A percentile compares a stretch with the other conserved stretches of the same genome.
Evolutionary conservation across 1,140 invertebrate genomes (phyloP).

Genomic region (Danaus plexippus): DNA sequence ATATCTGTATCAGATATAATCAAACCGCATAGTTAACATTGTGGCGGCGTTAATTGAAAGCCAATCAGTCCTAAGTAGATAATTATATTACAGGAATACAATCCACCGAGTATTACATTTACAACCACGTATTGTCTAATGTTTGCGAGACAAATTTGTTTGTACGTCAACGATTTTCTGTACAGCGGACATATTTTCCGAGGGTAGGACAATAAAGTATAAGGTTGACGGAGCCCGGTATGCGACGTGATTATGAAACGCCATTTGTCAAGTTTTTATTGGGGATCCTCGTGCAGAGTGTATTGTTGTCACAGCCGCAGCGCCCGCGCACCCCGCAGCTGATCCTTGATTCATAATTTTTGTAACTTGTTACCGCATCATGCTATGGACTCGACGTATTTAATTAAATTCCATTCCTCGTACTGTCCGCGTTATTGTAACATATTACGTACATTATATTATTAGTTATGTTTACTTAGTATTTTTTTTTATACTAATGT

Average conservation of each 20-base stretch:
- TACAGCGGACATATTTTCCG: slow-evolving; percentile 20
- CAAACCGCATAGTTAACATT: slow-evolving; percentile 19
- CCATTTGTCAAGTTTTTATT: slow-evolving; percentile 72
- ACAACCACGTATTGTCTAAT: neutral
- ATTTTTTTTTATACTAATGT: neutral
- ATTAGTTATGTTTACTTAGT: slow-evolving; percentile 1
- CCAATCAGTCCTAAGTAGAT: slow-evolving; percentile 12
- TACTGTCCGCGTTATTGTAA: slow-evolving; percentile 8
- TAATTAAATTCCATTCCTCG: slow-evolving; percentile 50
- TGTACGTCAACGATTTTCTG: slow-evolving; percentile 19
- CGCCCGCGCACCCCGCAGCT: slow-evolving; percentile 32
- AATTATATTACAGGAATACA: neutral
- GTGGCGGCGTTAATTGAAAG: slow-evolving; percentile 20
- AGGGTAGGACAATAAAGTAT: slow-evolving; percentile 23
- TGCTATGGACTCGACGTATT: slow-evolving; percentile 33
- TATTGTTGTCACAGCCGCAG: slow-evolving; percentile 43
- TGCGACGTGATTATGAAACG: slow-evolving; percentile 65
- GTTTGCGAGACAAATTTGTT: neutral
- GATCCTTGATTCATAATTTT: slow-evolving; percentile 66
- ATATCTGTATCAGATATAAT: slow-evolving; percentile 3
- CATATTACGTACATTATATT: neutral
- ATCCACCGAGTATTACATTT: slow-evolving; percentile 4
- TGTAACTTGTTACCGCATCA: slow-evolving; percentile 61
- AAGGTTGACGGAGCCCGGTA: slow-evolving; percentile 50
- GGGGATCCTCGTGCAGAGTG: slow-evolving; percentile 49